A percentile compares a stretch with the other conserved stretches of the same genome.
Conservation (phyloP, 2,113 vertebrate species). For the Rhea americana region DNA sequence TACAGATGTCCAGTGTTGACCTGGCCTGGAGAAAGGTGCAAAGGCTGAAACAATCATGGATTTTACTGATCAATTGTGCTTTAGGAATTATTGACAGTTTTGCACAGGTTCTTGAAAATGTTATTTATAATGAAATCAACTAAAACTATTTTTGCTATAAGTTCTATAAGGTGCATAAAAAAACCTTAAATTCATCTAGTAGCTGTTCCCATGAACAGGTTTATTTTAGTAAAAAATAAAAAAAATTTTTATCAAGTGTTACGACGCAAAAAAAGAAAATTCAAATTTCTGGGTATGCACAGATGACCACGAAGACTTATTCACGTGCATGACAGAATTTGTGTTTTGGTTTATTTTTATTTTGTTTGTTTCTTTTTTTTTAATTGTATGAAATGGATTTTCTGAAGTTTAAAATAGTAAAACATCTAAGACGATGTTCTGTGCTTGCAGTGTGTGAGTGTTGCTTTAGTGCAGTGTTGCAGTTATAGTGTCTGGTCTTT, state of each 20-base stretch:
- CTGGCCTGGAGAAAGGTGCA: slow-evolving; percentile 81
- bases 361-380: slow-evolving; percentile 74
- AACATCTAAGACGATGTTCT: slow-evolving; percentile 83
- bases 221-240: slow-evolving; percentile 93
- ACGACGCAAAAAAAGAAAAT: slow-evolving; percentile 82
- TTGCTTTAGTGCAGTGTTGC: slow-evolving; percentile 89
- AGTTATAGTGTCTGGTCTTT: slow-evolving; percentile 82
- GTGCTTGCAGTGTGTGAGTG: slow-evolving; percentile 97
- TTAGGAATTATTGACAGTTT: slow-evolving; percentile 93
- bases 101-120: slow-evolving; percentile 94
- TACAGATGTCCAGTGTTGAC: slow-evolving; percentile 78
- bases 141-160: slow-evolving; percentile 95
- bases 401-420: slow-evolving; percentile 80
- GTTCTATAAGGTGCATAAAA: slow-evolving; percentile 92
- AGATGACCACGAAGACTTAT: slow-evolving; percentile 83
- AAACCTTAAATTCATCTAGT: slow-evolving; percentile 91
- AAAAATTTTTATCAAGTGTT: slow-evolving; percentile 91
- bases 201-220: slow-evolving; percentile 89
- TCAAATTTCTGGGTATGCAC: slow-evolving; percentile 82
- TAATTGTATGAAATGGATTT: slow-evolving; percentile 80
- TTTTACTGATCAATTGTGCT: slow-evolving; percentile 92
- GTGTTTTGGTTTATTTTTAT: slow-evolving; percentile 83
- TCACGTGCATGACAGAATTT: slow-evolving; percentile 90
- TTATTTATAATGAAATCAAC: slow-evolving; percentile 94
- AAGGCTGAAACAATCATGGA: slow-evolving; percentile 93